A percentile compares a stretch with the other conserved stretches of the same genome.
phyloP scores from a whole-genome alignment of 53 echinoderm and acorn worm species.

The Echinometra lucunter region DNA sequence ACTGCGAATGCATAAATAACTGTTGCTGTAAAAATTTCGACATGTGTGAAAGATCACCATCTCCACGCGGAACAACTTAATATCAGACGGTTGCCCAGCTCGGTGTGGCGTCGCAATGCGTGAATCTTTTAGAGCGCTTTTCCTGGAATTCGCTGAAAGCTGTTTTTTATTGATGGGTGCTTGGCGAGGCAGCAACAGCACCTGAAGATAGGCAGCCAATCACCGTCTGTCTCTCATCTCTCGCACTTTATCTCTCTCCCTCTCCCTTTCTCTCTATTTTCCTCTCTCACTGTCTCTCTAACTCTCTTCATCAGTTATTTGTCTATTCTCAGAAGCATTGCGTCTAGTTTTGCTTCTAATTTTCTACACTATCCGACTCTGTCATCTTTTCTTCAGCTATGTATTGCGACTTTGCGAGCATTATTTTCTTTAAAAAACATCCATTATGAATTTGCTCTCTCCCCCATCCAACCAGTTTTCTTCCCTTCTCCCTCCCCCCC shows the following conservation, averaged over 20 bases:
- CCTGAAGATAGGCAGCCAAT: slow-evolving; percentile 38
- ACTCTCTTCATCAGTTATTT: neutral
- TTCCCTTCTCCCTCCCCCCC: neutral
- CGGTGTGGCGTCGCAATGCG: neutral
- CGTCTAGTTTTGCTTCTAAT: neutral
- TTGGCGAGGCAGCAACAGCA: slow-evolving; percentile 28
- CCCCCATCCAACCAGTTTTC: neutral
- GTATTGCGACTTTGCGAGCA: neutral
- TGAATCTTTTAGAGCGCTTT: slow-evolving; percentile 42
- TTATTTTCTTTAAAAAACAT: too few relatives aligned
- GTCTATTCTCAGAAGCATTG: neutral
- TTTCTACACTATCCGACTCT: neutral
- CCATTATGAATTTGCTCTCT: too few relatives aligned
- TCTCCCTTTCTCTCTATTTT: neutral
- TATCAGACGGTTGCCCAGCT: slow-evolving; percentile 19
- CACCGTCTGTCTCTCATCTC: neutral
- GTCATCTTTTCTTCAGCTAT: neutral
- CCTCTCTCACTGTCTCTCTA: neutral
- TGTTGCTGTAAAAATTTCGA: neutral
- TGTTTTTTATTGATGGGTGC: slow-evolving; percentile 34
- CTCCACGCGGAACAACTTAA: neutral
- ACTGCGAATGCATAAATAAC: neutral
- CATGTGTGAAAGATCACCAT: neutral
- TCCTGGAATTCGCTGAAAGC: slow-evolving; percentile 49
- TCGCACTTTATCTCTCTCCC: neutral